phyloP scores from a whole-genome alignment of 1,140 invertebrate genomes.

The Rhagoletis pomonella region DNA sequence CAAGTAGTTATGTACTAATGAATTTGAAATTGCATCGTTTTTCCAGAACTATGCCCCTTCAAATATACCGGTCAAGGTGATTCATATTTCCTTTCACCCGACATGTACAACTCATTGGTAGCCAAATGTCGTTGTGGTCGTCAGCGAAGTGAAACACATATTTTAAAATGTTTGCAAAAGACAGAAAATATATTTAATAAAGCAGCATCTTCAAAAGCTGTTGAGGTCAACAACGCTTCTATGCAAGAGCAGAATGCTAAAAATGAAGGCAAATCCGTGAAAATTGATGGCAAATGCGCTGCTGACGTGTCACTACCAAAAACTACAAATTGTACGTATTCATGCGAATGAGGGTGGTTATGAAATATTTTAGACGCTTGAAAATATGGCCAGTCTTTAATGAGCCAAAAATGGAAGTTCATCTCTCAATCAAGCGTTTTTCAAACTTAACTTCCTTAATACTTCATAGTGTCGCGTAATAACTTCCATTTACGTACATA shows the following conservation, averaged over 20 bases:
- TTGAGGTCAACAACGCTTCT: not conserved
- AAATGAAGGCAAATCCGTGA: not conserved
- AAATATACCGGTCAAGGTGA: constrained; percentile 65
- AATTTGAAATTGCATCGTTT: not conserved
- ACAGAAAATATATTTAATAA: not conserved
- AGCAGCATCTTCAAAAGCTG: not conserved
- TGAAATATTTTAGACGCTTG: no score
- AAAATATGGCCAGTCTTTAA: no score
- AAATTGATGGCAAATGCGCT: not conserved
- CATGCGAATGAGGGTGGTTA: not conserved
- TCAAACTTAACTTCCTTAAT: no score
- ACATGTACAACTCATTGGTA: constrained; percentile 65
- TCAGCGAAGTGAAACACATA: constrained; percentile 60
- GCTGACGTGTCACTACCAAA: constrained; percentile 58
- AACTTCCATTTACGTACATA: no score
- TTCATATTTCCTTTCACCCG: constrained; percentile 65
- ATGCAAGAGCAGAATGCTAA: not conserved
- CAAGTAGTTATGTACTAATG: not conserved
- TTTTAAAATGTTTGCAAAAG: constrained; percentile 68
- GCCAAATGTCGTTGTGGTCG: constrained; percentile 69
- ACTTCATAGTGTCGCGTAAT: no score
- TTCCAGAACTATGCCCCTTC: constrained; percentile 62
- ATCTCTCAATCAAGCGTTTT: no score
- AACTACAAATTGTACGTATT: constrained; percentile 66
- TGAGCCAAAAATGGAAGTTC: no score